Evolutionary conservation across 2,797 vertebrate species (phyloP).

Genomic region (Yasuhikotakia modesta): DNA sequence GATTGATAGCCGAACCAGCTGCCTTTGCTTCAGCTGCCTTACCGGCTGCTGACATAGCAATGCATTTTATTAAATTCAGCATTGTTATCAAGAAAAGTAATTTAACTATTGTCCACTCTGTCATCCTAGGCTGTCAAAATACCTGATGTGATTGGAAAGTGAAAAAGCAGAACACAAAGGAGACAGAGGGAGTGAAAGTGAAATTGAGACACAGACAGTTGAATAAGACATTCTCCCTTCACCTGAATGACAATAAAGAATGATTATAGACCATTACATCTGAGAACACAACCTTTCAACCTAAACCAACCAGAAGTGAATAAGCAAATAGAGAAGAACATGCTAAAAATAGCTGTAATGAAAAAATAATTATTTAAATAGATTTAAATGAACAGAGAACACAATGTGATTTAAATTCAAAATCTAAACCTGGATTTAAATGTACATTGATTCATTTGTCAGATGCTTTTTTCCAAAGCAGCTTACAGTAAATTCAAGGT

Average conservation of each 20-base stretch:
- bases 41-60: conserved; percentile 74
- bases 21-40: conserved; percentile 74
- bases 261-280: conserved; percentile 82
- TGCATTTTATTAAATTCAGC: conserved; percentile 86
- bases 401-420: neutral
- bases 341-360: conserved; percentile 37
- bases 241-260: conserved; percentile 76
- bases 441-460: no score
- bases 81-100: conserved; percentile 83
- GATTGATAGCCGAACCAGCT: conserved; percentile 80
- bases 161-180: conserved; percentile 44
- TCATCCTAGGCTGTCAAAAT: conserved; percentile 50
- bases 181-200: conserved; percentile 17
- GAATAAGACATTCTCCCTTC: conserved; percentile 80
- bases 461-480: no score
- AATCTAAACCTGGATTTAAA: no score
- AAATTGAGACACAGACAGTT: conserved; percentile 75
- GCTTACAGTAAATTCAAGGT: no score
- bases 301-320: conserved; percentile 77
- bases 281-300: conserved; percentile 74
- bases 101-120: conserved; percentile 70
- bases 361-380: neutral
- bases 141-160: conserved; percentile 55
- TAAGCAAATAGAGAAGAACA: conserved; percentile 74
- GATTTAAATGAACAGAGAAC: neutral